Evolutionary conservation across 2,797 vertebrate species (phyloP).

Genomic region (Premnoplex brunnescens): DNA sequence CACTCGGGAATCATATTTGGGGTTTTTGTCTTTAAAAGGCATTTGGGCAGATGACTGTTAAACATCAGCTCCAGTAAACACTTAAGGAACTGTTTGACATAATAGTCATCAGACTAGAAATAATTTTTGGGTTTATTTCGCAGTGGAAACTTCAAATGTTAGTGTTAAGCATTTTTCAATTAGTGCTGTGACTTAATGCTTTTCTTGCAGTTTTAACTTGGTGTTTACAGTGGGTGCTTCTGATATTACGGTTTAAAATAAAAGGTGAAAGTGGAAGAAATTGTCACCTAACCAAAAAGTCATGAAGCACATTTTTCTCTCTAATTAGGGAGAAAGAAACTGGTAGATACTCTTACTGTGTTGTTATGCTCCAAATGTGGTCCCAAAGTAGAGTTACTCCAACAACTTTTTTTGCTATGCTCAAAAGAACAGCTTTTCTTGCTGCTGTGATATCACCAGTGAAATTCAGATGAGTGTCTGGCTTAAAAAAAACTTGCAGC

Average conservation of each 20-base stretch:
- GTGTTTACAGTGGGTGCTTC: background rate
- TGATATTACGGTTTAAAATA: background rate
- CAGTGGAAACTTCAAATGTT: background rate
- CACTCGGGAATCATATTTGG: background rate
- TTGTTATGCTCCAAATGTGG: background rate
- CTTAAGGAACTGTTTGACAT: background rate
- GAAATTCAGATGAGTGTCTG: background rate
- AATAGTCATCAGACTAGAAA: background rate
- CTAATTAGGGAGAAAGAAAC: background rate
- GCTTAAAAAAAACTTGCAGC: background rate
- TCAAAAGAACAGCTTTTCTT: background rate
- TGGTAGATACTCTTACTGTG: background rate
- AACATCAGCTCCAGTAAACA: rapidly evolving
- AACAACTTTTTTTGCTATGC: rapidly evolving
- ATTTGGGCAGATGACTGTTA: background rate
- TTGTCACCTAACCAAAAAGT: background rate
- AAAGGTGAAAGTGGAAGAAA: background rate
- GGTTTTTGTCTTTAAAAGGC: background rate
- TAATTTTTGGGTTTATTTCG: background rate
- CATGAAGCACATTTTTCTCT: background rate
- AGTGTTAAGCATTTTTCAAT: background rate
- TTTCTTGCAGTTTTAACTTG: background rate
- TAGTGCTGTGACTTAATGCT: background rate
- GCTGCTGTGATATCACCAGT: background rate
- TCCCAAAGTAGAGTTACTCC: background rate